Base-by-base conservation (phyloP, 2,797 vertebrate species). In the Apodemus agrarius region DNA sequence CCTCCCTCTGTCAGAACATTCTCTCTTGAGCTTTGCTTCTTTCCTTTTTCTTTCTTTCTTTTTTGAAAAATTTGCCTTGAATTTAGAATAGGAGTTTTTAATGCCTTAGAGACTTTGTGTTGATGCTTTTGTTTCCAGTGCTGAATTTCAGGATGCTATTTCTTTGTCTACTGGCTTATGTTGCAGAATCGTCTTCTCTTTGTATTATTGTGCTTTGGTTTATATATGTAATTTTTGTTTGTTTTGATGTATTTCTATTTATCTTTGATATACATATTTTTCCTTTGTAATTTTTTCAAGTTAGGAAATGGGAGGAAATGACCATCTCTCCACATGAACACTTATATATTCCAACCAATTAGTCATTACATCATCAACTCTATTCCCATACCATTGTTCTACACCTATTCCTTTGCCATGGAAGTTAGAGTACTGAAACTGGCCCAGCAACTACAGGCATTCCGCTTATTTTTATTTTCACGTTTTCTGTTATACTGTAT, bases 41-140 rank as follows among this genome's bases (percentile, higher is more conserved):
- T 26, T 61, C 22, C 8, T 22, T 63, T 29, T 63, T 63, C 6
- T 69, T 34, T 16, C 12, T 63, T 31, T 31, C 29, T 63, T 93
- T 91, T 78, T 65, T 69, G 6, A 54, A 63, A 69, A 79, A 52
- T 67, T 94, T 88, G 24, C 43, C 61, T 52, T 89, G 29, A 74
- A 29, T 92, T 93, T 85, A 67, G 74, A 80, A 10, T 91, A 34
- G 80, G n/a, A 91, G 12, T 46, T 78, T 74, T 97, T 93, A 52
- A 37, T 89, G 14, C 29, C 24, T 52, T 43, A 91, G 29, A 84
- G 14, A 11, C 12, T 57, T 74, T 86, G 67, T 46, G 31, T 94
- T 72, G 8, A 24, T 67, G 34, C 34, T 94, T 61, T 40, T 74
- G 69, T 34, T 6, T 54, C 11, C 67, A 87, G 72, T 17, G 14